phyloP scores from a whole-genome alignment of 2,797 vertebrate species.

The Chrysocyon brachyurus region DNA sequence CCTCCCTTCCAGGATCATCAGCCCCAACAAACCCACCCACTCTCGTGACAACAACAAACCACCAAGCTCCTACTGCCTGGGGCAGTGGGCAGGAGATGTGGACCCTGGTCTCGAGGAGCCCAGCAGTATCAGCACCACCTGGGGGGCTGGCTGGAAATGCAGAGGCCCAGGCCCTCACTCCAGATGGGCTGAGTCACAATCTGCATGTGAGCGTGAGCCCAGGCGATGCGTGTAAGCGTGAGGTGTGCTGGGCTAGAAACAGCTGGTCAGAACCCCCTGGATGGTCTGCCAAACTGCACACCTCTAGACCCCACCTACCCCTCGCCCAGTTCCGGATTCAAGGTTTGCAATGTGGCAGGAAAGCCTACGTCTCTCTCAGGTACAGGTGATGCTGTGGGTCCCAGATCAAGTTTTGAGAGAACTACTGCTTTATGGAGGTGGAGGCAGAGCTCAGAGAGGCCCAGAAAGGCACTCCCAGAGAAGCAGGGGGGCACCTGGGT shows the following conservation, averaged over 20 bases:
- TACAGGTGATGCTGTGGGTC: fast-evolving
- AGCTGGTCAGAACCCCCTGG: not conserved
- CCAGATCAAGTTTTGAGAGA: not conserved
- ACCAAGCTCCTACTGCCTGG: not conserved
- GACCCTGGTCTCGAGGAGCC: not conserved
- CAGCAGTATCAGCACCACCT: not conserved
- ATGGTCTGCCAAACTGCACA: not conserved
- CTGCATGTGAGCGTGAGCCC: fast-evolving
- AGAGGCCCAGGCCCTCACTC: not conserved
- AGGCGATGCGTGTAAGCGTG: not conserved
- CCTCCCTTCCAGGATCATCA: not conserved
- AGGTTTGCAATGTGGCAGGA: fast-evolving
- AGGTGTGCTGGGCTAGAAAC: fast-evolving
- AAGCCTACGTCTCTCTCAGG: not conserved
- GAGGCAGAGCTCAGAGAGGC: not conserved
- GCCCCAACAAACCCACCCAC: not conserved
- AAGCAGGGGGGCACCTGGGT: not conserved
- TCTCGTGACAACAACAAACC: not conserved
- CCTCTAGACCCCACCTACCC: fast-evolving
- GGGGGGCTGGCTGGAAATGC: not conserved
- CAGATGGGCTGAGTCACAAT: not conserved
- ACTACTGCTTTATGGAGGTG: not conserved
- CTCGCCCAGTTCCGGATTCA: fast-evolving
- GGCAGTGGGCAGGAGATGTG: not conserved
- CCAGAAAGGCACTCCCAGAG: not conserved